Conservation (phyloP, 2,888 invertebrate genomes). For the Nemoura dubitans region DNA sequence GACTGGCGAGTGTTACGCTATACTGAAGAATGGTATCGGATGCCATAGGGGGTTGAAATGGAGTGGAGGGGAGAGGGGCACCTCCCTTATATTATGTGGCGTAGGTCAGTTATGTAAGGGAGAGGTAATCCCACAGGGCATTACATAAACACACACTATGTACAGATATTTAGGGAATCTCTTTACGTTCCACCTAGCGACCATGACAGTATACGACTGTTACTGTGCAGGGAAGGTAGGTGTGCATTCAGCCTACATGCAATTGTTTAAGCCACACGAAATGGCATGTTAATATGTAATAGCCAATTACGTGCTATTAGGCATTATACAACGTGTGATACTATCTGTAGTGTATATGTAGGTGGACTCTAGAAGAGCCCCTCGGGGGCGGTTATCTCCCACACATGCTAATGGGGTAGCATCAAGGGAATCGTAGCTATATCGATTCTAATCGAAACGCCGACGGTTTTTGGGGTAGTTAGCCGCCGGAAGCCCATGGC, state of each 20-base stretch:
- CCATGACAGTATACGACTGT: background rate
- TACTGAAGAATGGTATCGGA: background rate
- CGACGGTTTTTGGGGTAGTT: background rate
- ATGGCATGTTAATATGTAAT: constrained; percentile 35
- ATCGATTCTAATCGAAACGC: constrained; percentile 22
- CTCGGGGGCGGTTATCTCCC: background rate
- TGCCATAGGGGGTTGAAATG: background rate
- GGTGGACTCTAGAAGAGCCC: background rate
- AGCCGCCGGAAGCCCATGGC: background rate
- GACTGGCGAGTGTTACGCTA: background rate
- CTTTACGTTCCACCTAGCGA: background rate
- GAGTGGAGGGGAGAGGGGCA: background rate
- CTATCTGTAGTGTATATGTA: background rate
- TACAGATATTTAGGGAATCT: background rate
- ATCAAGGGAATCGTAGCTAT: constrained; percentile 28
- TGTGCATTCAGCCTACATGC: background rate
- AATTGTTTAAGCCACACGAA: constrained; percentile 1
- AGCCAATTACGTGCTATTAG: constrained; percentile 36
- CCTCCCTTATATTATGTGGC: background rate
- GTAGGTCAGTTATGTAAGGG: constrained; percentile 24
- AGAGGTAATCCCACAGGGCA: background rate
- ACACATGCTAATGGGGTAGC: constrained; percentile 8
- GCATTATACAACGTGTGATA: constrained; percentile 31
- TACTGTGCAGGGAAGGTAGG: background rate
- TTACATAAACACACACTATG: background rate